These are phyloP conservation scores for Nibea coibor DNA, from an alignment of 2,113 vertebrate species.

Conservation along the genomic window DNA sequence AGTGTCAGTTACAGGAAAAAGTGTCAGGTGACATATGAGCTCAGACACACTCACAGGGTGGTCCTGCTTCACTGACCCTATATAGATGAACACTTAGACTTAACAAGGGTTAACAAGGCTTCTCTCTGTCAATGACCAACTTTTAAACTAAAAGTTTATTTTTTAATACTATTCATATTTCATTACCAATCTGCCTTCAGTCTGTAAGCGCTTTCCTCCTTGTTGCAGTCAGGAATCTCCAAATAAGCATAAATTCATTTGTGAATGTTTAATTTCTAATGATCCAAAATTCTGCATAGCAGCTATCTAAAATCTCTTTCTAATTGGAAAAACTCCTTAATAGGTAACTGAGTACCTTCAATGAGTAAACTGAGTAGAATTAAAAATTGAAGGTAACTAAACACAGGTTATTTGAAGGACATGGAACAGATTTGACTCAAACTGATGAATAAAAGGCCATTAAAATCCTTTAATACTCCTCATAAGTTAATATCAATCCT, in stretches of 20 bases:
- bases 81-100: slow-evolving; percentile 12
- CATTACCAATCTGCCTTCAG: background rate
- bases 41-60: background rate
- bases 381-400: background rate
- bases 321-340: background rate
- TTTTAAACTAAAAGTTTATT: slow-evolving; percentile 14
- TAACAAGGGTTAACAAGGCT: slow-evolving; percentile 19
- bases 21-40: slow-evolving; percentile 36
- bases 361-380: background rate
- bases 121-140: slow-evolving; percentile 20
- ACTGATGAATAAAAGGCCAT: background rate
- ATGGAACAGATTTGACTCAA: background rate
- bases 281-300: background rate
- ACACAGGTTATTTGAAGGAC: background rate
- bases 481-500: too few relatives aligned
- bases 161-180: background rate
- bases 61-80: slow-evolving; percentile 28
- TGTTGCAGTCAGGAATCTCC: background rate
- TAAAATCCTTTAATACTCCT: background rate
- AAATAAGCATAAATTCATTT: background rate
- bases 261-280: background rate
- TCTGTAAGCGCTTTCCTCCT: background rate
- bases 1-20: slow-evolving; percentile 26
- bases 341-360: background rate
- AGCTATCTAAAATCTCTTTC: background rate